Evolutionary conservation across 1,140 invertebrate species (phyloP).

Genomic region (Drosophila bipectinata): DNA sequence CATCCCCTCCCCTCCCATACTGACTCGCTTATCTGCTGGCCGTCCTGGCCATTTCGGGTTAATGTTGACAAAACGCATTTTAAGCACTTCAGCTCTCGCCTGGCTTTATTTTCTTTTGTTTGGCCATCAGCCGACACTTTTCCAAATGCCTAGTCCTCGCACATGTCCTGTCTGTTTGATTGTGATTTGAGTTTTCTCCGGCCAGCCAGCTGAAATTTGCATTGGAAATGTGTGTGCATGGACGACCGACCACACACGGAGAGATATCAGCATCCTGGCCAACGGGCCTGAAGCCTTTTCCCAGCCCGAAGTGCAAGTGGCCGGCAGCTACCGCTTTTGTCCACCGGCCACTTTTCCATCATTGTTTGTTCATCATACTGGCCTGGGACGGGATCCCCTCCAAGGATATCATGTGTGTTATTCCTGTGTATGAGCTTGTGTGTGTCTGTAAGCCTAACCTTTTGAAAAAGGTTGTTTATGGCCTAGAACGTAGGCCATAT

Average conservation of each 20-base stretch:
- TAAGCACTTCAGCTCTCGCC: constrained; percentile 72
- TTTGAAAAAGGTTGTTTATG: constrained; percentile 43
- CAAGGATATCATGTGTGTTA: constrained; percentile 19
- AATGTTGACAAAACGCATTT: constrained; percentile 82
- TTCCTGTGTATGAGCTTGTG: constrained; percentile 29
- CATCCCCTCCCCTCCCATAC: constrained; percentile 43
- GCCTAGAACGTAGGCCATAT: constrained; percentile 32
- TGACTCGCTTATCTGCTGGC: constrained; percentile 42
- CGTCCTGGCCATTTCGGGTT: constrained; percentile 49
- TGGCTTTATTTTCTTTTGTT: constrained; percentile 64
- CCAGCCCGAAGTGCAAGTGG: constrained; percentile 41
- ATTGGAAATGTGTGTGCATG: constrained; percentile 46
- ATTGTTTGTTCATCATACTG: constrained; percentile 20
- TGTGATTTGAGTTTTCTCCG: constrained; percentile 58
- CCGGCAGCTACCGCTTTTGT: constrained; percentile 30
- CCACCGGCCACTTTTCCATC: constrained; percentile 16
- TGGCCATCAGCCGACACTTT: constrained; percentile 46
- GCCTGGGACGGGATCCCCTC: not conserved
- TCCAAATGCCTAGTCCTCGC: not conserved
- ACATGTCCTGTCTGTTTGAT: constrained; percentile 32
- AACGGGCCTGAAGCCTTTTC: constrained; percentile 32
- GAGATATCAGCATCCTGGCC: constrained; percentile 27
- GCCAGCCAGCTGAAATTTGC: constrained; percentile 57
- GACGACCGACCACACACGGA: constrained; percentile 11
- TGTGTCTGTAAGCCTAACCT: constrained; percentile 14